phyloP scores from a whole-genome alignment of 2,797 vertebrate genomes.

The Clarias laeviceps region DNA sequence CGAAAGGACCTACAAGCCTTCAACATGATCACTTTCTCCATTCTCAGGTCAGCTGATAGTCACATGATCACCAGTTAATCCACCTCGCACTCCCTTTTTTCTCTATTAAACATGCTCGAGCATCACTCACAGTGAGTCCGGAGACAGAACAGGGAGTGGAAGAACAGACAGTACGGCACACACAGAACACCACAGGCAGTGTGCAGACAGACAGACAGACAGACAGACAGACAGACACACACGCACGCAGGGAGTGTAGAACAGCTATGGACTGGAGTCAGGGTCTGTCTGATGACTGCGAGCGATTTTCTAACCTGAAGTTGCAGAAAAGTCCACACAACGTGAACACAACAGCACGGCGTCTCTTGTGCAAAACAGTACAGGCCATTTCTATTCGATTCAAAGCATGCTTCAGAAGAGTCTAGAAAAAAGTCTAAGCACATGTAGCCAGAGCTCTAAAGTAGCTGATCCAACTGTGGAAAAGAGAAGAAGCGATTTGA shows the following conservation, averaged over 20 bases:
- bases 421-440: conserved; percentile 49
- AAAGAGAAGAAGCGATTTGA: conserved; percentile 10
- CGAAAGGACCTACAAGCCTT: conserved; percentile 57
- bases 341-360: conserved; percentile 68
- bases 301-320: conserved; percentile 69
- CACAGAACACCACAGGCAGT: conserved; percentile 57
- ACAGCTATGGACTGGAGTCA: conserved; percentile 43
- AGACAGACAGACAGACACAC: conserved; percentile 33
- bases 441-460: conserved; percentile 38
- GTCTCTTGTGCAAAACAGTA: conserved; percentile 75
- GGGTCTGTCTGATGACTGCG: conserved; percentile 43
- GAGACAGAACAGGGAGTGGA: conserved; percentile 68
- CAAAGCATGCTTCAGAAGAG: conserved; percentile 62
- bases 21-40: conserved; percentile 25
- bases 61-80: conserved; percentile 31
- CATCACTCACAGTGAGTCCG: conserved; percentile 47
- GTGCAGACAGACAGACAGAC: conserved; percentile 41
- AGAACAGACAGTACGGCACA: conserved; percentile 62
- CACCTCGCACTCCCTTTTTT: conserved; percentile 26
- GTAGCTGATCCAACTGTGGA: conserved; percentile 28
- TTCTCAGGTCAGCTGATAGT: conserved; percentile 25
- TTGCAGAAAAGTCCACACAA: conserved; percentile 70
- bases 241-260: conserved; percentile 43
- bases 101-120: conserved; percentile 63
- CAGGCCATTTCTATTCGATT: conserved; percentile 66